Percentiles rank a stretch among this genome's conserved stretches.
Evolutionary conservation across 2,113 vertebrate species (phyloP).

Genomic region (Numenius arquata): DNA sequence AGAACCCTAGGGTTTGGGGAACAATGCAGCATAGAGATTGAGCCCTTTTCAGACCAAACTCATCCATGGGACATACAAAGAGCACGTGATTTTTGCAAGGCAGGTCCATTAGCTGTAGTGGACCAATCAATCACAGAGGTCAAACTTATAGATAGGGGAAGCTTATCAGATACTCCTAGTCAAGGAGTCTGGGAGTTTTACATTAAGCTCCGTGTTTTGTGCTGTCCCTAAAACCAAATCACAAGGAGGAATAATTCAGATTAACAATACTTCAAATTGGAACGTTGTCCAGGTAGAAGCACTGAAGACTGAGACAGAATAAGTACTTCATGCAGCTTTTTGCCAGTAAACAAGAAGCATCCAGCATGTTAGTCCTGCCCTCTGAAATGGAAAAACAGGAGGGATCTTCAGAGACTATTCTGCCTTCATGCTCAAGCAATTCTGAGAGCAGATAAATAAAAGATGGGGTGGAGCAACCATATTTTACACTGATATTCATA

Average conservation of each 20-base stretch:
- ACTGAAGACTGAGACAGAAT: background rate
- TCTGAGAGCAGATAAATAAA: constrained; percentile 28
- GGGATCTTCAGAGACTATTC: constrained; percentile 3
- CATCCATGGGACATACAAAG: background rate
- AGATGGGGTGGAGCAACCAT: constrained; percentile 14
- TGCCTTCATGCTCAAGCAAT: background rate
- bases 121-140: accelerated
- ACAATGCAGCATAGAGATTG: background rate
- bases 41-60: background rate
- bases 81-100: background rate
- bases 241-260: background rate
- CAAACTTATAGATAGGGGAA: background rate
- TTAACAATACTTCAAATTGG: background rate
- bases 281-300: background rate
- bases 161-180: background rate
- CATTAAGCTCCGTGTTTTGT: background rate
- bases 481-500: constrained; percentile 17
- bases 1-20: background rate
- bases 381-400: background rate
- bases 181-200: background rate
- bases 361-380: background rate
- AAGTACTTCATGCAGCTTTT: background rate
- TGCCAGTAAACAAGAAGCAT: background rate
- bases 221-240: background rate
- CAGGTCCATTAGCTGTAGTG: background rate